These are phyloP conservation scores for Parnassius mnemosyne DNA, from an alignment of 2,888 invertebrate species.

Conservation along the genomic window DNA sequence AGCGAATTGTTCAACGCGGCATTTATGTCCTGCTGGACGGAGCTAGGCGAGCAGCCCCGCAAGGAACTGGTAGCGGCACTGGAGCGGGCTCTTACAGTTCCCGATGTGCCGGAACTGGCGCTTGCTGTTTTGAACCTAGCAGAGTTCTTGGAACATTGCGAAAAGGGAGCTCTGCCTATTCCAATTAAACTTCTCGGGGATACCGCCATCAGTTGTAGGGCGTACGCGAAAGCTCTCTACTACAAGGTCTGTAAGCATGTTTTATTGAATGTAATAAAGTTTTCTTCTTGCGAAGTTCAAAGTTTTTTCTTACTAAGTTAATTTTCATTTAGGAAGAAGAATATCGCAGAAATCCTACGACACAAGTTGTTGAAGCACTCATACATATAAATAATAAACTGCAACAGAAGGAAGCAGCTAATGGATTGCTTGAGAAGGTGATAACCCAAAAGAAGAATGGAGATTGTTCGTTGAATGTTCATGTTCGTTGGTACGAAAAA, in stretches of 20 bases:
- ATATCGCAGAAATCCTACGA: conserved; percentile 84
- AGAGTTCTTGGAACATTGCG: conserved; percentile 99
- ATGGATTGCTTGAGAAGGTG: conserved; percentile 93
- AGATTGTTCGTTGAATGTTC: conserved; percentile 73
- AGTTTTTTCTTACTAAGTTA: conserved; percentile 20
- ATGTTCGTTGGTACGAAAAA: conserved; percentile 98
- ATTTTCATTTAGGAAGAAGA: conserved; percentile 87
- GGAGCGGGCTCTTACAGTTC: conserved; percentile 92
- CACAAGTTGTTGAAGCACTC: conserved; percentile 93
- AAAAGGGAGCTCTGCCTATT: conserved; percentile 95
- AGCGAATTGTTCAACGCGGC: conserved; percentile 98
- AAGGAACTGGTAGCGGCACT: conserved; percentile 91
- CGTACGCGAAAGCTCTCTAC: conserved; percentile 84
- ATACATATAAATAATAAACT: conserved; percentile 99
- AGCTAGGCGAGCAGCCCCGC: conserved; percentile 90
- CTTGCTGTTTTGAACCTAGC: conserved; percentile 97
- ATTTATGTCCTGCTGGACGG: conserved; percentile 99
- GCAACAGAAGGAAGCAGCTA: conserved; percentile 98
- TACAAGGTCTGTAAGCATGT: conserved; percentile 64
- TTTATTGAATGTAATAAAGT: background rate
- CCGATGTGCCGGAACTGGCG: conserved; percentile 96
- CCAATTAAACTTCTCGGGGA: conserved; percentile 93
- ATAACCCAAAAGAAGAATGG: conserved; percentile 87
- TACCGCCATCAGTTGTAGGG: conserved; percentile 94
- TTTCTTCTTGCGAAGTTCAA: background rate